Evolutionary conservation across 1,140 invertebrate species (phyloP).

Genomic region (Propsilocerus akamusi): DNA sequence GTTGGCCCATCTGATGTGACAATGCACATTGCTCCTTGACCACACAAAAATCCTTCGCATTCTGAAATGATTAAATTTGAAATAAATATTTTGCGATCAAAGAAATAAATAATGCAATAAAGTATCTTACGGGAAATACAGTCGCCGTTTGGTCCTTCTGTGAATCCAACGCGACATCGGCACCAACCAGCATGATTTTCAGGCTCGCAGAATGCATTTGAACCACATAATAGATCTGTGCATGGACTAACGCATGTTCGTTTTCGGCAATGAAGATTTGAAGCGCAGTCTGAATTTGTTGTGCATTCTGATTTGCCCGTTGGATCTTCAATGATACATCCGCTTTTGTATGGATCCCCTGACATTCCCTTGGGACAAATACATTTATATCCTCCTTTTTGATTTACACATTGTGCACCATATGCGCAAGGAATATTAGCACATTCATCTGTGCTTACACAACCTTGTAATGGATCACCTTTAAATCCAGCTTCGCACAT

Average conservation of each 20-base stretch:
- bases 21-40: conserved; percentile 66
- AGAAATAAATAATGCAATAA: not conserved
- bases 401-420: conserved; percentile 70
- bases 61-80: no score
- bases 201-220: conserved; percentile 71
- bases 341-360: conserved; percentile 66
- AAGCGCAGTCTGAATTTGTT: conserved; percentile 57
- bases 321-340: conserved; percentile 37
- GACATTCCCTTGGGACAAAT: conserved; percentile 60
- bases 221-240: conserved; percentile 51
- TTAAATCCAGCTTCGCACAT: conserved; percentile 69
- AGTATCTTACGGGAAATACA: conserved; percentile 54
- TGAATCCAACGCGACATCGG: conserved; percentile 63
- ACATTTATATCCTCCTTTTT: conserved; percentile 67
- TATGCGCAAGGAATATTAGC: conserved; percentile 55
- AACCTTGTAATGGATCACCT: conserved; percentile 64
- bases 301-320: conserved; percentile 38
- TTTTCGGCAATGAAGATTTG: conserved; percentile 54
- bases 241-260: conserved; percentile 69
- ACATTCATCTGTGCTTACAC: conserved; percentile 70
- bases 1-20: conserved; percentile 69
- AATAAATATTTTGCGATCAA: no score
- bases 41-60: conserved; percentile 65
- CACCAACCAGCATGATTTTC: conserved; percentile 79
- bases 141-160: conserved; percentile 50